Conservation (phyloP, 2,888 invertebrate species). For the Acanthoscelides obtectus region DNA sequence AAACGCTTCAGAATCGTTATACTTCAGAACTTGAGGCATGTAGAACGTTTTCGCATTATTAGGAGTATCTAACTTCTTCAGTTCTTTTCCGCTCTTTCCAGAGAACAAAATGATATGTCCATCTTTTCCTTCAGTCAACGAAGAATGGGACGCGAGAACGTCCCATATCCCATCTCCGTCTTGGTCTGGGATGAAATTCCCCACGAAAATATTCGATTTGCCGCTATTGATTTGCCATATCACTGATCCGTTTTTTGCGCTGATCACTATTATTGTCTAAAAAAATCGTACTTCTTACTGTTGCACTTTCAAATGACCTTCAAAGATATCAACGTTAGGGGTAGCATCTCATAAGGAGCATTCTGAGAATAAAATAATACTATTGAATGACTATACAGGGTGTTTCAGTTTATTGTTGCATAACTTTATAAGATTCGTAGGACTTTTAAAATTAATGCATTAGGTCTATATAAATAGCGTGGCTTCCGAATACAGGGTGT, state of each 20-base stretch:
- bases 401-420: too few relatives aligned
- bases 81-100: conserved; percentile 61
- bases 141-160: conserved; percentile 64
- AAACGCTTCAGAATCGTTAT: conserved; percentile 57
- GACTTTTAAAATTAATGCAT: too few relatives aligned
- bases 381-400: too few relatives aligned
- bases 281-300: too few relatives aligned
- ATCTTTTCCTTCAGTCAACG: conserved; percentile 37
- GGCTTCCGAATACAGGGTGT: too few relatives aligned
- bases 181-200: conserved; percentile 65
- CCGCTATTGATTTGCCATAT: conserved; percentile 58
- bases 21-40: conserved; percentile 62
- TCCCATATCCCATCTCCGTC: conserved; percentile 67
- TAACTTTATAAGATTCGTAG: too few relatives aligned
- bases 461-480: too few relatives aligned
- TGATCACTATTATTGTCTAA: conserved; percentile 60
- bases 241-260: conserved; percentile 60
- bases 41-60: conserved; percentile 65
- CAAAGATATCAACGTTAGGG: conserved; percentile 1
- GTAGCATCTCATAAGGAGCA: too few relatives aligned
- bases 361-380: too few relatives aligned
- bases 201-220: conserved; percentile 61
- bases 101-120: conserved; percentile 68
- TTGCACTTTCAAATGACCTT: too few relatives aligned
- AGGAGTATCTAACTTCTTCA: conserved; percentile 60